phyloP scores from a whole-genome alignment of 2,888 invertebrate species.

The Oligia latruncula region DNA sequence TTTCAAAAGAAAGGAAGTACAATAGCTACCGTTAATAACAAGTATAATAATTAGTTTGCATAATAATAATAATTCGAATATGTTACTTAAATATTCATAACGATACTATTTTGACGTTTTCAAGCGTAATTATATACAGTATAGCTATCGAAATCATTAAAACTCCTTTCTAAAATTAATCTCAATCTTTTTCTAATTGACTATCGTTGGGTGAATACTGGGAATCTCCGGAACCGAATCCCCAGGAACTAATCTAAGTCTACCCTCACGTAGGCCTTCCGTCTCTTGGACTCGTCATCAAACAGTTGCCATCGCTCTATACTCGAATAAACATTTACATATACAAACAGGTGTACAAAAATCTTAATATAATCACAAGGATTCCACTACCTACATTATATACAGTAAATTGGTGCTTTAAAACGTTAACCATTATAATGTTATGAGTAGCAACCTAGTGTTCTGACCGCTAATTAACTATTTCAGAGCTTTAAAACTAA shows the following conservation, averaged over 20 bases:
- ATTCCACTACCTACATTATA: slow-evolving; percentile 83
- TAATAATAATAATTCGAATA: slow-evolving; percentile 76
- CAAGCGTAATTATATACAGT: slow-evolving; percentile 82
- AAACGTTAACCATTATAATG: slow-evolving; percentile 63
- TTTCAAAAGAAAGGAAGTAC: slow-evolving; percentile 83
- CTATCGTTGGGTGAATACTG: slow-evolving; percentile 90
- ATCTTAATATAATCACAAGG: slow-evolving; percentile 83
- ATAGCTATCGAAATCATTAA: slow-evolving; percentile 79
- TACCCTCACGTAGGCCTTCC: slow-evolving; percentile 82
- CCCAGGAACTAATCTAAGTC: slow-evolving; percentile 85
- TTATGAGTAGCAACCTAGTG: slow-evolving; percentile 58
- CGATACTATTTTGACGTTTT: slow-evolving; percentile 71
- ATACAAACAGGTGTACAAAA: slow-evolving; percentile 88
- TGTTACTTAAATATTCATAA: slow-evolving; percentile 74
- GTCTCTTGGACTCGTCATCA: slow-evolving; percentile 73
- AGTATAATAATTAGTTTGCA: slow-evolving; percentile 81
- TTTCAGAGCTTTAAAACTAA: slow-evolving; percentile 37
- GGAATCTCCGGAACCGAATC: slow-evolving; percentile 75
- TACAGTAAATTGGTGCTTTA: slow-evolving; percentile 83
- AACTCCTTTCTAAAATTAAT: slow-evolving; percentile 85
- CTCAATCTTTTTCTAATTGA: slow-evolving; percentile 89
- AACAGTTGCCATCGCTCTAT: slow-evolving; percentile 78
- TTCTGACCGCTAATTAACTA: slow-evolving; percentile 27
- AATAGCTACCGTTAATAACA: slow-evolving; percentile 84
- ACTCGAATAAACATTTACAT: slow-evolving; percentile 88